Conservation (phyloP, 2,113 vertebrate genomes). For the Echinops telfairi region DNA sequence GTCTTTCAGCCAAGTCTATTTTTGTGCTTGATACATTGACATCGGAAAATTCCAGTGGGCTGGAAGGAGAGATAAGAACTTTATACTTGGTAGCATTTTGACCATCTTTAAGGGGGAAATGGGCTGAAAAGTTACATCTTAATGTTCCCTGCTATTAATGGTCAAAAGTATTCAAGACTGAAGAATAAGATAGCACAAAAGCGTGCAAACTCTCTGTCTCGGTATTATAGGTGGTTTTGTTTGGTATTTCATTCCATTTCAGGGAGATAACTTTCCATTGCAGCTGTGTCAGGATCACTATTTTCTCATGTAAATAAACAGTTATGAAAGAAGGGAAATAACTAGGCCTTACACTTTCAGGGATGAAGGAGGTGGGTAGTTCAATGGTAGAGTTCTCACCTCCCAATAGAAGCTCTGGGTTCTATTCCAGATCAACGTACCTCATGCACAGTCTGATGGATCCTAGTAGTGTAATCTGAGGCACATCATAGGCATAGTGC, state of each 20-base stretch:
- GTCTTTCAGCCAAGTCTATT: conserved; percentile 72
- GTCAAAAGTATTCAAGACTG: background rate
- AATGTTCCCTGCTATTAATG: background rate
- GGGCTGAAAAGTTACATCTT: conserved; percentile 30
- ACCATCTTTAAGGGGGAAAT: conserved; percentile 33
- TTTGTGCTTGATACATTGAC: conserved; percentile 31
- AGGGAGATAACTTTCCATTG: background rate
- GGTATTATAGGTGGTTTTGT: background rate
- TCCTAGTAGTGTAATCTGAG: too few species aligned
- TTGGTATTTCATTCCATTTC: conserved; percentile 43
- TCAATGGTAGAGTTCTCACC: background rate
- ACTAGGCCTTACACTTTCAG: background rate
- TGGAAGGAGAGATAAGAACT: conserved; percentile 20
- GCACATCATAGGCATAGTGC: too few species aligned
- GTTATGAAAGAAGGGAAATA: background rate
- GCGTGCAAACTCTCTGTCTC: background rate
- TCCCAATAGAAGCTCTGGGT: background rate
- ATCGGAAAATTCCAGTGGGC: conserved; percentile 64
- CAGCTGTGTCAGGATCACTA: background rate
- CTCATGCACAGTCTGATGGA: background rate
- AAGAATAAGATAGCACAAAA: conserved; percentile 13
- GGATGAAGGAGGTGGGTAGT: background rate
- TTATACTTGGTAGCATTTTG: conserved; percentile 21
- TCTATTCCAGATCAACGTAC: background rate
- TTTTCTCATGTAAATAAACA: conserved; percentile 5